phyloP scores from a whole-genome alignment of 2,888 invertebrate species.

The Ceratothoa steindachneri region DNA sequence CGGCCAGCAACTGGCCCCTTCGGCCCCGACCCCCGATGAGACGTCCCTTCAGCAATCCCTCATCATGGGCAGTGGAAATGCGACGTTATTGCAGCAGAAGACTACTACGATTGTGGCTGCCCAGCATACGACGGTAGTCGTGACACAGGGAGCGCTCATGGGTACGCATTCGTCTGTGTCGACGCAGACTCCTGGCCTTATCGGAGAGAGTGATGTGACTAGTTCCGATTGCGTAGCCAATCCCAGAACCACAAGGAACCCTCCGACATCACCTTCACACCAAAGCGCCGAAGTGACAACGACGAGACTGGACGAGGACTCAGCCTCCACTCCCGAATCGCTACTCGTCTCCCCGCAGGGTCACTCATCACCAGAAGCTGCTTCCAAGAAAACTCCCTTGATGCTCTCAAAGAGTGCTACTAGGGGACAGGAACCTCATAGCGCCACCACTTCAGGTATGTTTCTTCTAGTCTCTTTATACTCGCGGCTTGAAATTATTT shows the following conservation, averaged over 20 bases:
- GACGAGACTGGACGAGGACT: conserved; percentile 43
- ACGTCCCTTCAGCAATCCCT: neutral
- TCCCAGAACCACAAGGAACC: conserved; percentile 3
- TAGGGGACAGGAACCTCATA: neutral
- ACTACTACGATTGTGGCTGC: conserved; percentile 31
- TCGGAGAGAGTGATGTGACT: conserved; percentile 40
- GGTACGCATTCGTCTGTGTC: conserved; percentile 42
- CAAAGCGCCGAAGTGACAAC: conserved; percentile 46
- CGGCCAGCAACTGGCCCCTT: neutral
- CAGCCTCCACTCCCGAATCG: conserved; percentile 1
- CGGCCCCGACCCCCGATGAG: neutral
- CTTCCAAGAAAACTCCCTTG: neutral
- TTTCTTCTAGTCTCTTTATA: too few relatives aligned
- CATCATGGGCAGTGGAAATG: conserved; percentile 28
- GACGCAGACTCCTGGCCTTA: conserved; percentile 39
- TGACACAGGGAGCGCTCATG: conserved; percentile 27
- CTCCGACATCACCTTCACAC: conserved; percentile 41
- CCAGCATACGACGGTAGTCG: conserved; percentile 31
- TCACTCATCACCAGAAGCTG: conserved; percentile 3
- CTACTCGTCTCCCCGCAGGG: neutral
- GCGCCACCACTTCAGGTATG: neutral
- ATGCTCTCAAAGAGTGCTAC: neutral
- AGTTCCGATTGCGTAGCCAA: conserved; percentile 39
- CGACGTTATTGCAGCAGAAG: conserved; percentile 39
- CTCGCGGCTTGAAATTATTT: too few relatives aligned